phyloP scores from a whole-genome alignment of 2,113 vertebrate genomes.

The Sialia sialis region DNA sequence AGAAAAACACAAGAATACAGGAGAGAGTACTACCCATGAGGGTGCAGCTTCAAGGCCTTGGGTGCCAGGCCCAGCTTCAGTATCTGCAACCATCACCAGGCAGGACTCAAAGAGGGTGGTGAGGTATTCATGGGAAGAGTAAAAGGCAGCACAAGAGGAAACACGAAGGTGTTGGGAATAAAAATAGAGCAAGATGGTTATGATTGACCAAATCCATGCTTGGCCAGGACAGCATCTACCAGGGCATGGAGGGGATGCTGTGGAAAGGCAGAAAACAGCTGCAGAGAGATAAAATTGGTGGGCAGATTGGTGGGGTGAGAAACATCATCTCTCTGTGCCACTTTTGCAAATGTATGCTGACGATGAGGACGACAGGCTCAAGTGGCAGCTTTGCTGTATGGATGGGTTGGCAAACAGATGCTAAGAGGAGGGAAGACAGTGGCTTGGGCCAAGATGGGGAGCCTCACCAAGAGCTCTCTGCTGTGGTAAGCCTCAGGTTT shows the following conservation, averaged over 20 bases:
- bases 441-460: background rate
- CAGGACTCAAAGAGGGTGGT: background rate
- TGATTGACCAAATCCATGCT: background rate
- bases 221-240: background rate
- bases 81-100: background rate
- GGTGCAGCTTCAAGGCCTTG: background rate
- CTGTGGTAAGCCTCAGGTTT: background rate
- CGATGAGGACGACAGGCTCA: accelerated
- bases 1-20: background rate
- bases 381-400: background rate
- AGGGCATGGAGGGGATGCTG: background rate
- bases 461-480: background rate
- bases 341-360: background rate
- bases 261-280: background rate
- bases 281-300: background rate
- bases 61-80: background rate
- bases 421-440: background rate
- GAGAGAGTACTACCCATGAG: background rate
- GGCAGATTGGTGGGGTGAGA: background rate
- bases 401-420: background rate
- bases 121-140: background rate
- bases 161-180: background rate
- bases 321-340: background rate
- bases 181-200: background rate
- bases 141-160: background rate